phyloP scores from a whole-genome alignment of 2,797 vertebrate species.

The Platyrinchus mystaceus region DNA sequence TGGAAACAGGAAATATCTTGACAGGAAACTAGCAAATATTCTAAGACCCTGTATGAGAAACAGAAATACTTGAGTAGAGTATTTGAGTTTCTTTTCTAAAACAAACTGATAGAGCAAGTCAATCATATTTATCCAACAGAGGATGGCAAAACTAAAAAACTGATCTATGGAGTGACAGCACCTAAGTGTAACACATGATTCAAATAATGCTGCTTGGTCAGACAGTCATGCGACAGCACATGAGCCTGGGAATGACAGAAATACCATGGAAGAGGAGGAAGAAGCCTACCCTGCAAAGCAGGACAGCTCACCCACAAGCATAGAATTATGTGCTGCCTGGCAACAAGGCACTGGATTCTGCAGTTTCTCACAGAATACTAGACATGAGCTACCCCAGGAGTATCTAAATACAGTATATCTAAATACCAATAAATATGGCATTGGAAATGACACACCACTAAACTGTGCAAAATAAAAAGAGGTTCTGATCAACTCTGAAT shows the following conservation, averaged over 20 bases:
- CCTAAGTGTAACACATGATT: background rate
- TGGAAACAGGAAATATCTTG: background rate
- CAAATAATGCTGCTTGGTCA: background rate
- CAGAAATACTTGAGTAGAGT: background rate
- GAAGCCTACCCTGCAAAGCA: background rate
- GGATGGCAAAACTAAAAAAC: background rate
- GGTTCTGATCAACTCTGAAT: background rate
- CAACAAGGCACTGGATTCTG: background rate
- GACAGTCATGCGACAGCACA: background rate
- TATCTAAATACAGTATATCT: background rate
- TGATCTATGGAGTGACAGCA: background rate
- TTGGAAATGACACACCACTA: background rate
- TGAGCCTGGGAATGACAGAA: background rate
- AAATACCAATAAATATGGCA: background rate
- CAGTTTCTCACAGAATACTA: background rate
- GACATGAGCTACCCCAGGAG: background rate
- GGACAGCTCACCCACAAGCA: background rate
- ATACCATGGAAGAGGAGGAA: background rate
- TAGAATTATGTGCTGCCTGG: background rate
- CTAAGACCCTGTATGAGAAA: background rate
- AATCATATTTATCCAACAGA: background rate
- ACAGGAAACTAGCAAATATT: background rate
- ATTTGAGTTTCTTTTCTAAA: background rate
- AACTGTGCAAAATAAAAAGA: background rate
- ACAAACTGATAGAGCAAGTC: background rate